Percentiles rank a stretch among this genome's conserved stretches.
Evolutionary conservation across 35 echinoderm and acorn worm genomes (phyloP).

Genomic region (Heliocidaris erythrogramma): DNA sequence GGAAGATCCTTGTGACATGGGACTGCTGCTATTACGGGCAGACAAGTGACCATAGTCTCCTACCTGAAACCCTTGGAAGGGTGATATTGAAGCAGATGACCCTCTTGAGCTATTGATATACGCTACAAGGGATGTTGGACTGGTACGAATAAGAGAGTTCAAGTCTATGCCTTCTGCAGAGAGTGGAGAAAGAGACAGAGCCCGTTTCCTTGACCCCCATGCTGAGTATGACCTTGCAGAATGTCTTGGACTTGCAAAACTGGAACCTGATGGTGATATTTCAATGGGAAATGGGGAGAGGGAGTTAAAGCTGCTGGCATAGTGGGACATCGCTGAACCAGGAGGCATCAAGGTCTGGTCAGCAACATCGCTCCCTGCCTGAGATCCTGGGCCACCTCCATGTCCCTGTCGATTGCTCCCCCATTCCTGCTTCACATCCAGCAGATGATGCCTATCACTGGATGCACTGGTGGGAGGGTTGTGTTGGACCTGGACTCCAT

Average conservation of each 20-base stretch:
- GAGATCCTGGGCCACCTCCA: conserved; percentile 83
- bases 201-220: conserved; percentile 75
- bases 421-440: conserved; percentile 87
- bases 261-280: conserved; percentile 93
- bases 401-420: conserved; percentile 52
- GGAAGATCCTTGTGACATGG: conserved; percentile 62
- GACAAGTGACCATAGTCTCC: conserved; percentile 97
- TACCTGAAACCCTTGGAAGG: conserved; percentile 68
- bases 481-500: conserved; percentile 4
- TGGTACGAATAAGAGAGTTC: conserved; percentile 90
- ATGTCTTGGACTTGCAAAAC: conserved; percentile 95
- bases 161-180: conserved; percentile 91
- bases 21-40: conserved; percentile 82
- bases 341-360: conserved; percentile 83
- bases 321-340: conserved; percentile 93
- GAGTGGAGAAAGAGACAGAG: conserved; percentile 88
- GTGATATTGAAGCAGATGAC: conserved; percentile 91
- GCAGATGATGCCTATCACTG: conserved; percentile 58
- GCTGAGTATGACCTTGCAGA: conserved; percentile 90
- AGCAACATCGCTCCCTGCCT: conserved; percentile 89
- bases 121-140: conserved; percentile 95
- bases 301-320: conserved; percentile 93
- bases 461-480: conserved; percentile 62
- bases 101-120: conserved; percentile 95
- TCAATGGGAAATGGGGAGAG: conserved; percentile 97